Conservation (phyloP, 2,888 invertebrate species). For the Lasioglossum malachurum region DNA sequence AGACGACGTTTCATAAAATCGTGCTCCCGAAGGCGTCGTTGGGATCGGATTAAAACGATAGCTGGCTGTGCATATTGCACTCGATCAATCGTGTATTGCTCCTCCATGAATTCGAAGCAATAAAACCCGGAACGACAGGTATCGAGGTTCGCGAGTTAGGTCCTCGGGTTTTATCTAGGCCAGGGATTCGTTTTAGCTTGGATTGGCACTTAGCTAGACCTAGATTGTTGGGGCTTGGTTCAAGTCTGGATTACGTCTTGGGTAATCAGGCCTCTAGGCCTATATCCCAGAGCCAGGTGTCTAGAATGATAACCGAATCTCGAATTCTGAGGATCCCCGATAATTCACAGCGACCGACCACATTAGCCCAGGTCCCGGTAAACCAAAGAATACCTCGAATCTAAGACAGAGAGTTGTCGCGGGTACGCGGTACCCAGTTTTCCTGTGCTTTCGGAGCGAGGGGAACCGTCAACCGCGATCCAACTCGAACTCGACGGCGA, state of each 20-base stretch:
- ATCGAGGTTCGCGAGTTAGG: neutral
- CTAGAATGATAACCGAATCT: too few species aligned
- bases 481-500: constrained; percentile 66
- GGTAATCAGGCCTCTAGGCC: too few species aligned
- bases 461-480: constrained; percentile 57
- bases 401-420: neutral
- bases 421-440: constrained; percentile 4
- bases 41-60: neutral
- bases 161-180: neutral
- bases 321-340: too few species aligned
- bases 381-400: neutral
- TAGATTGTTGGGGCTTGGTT: neutral
- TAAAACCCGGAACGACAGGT: neutral
- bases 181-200: neutral
- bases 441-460: constrained; percentile 37
- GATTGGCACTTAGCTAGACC: neutral
- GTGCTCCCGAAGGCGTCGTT: neutral
- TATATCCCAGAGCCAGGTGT: too few species aligned
- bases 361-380: neutral
- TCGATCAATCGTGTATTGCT: constrained; percentile 1
- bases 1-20: neutral
- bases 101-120: constrained; percentile 2
- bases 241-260: neutral
- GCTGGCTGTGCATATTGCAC: neutral
- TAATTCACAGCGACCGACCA: neutral